These are phyloP conservation scores for Neoarius graeffei DNA, from an alignment of 2,113 vertebrate species.

Conservation along the genomic window DNA sequence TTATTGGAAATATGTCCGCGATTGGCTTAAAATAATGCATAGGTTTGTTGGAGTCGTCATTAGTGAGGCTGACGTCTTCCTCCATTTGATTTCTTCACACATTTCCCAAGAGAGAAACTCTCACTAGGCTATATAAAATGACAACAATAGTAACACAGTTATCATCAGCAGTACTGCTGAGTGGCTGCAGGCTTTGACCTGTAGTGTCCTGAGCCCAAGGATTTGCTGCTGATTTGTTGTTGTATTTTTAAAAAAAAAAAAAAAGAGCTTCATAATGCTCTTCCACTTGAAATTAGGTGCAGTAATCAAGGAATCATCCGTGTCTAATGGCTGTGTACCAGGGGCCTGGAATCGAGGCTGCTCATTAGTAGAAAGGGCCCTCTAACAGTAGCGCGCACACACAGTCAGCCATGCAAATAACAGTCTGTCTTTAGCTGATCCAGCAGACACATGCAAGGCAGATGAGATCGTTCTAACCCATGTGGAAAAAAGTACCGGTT, in stretches of 20 bases:
- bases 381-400: not conserved
- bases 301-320: slow-evolving; percentile 10
- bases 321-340: slow-evolving; percentile 1
- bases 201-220: slow-evolving; percentile 15
- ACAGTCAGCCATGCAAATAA: not conserved
- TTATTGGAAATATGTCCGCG: not conserved
- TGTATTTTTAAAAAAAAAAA: not conserved
- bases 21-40: not conserved
- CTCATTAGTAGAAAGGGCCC: not conserved
- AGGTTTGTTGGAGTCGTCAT: not conserved
- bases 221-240: slow-evolving; percentile 25
- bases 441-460: not conserved
- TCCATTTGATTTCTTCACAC: not conserved
- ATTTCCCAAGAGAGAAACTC: not conserved
- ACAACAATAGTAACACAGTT: not conserved
- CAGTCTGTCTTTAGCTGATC: not conserved
- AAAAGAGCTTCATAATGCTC: not conserved
- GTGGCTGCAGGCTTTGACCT: not conserved
- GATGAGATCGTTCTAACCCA: slow-evolving; percentile 20
- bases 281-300: slow-evolving; percentile 1
- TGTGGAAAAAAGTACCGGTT: slow-evolving; percentile 23
- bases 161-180: not conserved
- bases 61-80: not conserved
- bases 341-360: not conserved
- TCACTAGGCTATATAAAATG: not conserved